These are phyloP conservation scores for Drosophila neotestacea DNA, from an alignment of 2,888 invertebrate genomes.

Conservation along the genomic window DNA sequence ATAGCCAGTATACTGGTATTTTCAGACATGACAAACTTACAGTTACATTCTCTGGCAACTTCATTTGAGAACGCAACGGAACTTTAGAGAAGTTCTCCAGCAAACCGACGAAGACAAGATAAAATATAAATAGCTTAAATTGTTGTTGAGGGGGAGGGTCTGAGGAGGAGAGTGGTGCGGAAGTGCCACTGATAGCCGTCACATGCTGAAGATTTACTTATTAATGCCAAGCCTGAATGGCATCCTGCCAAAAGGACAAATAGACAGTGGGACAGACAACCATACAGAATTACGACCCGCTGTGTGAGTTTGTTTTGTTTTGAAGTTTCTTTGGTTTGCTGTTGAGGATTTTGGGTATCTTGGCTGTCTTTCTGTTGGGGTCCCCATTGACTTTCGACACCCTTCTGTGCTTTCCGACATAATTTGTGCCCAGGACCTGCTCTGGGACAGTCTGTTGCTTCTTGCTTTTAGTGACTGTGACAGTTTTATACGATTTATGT, in stretches of 20 bases:
- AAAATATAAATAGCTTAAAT: slow-evolving; percentile 77
- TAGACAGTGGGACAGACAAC: slow-evolving; percentile 6
- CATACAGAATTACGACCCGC: slow-evolving; percentile 40
- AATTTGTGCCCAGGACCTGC: slow-evolving; percentile 60
- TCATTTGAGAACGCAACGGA: slow-evolving; percentile 59
- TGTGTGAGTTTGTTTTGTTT: slow-evolving; percentile 66
- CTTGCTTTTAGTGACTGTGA: slow-evolving; percentile 79
- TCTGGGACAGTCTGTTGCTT: slow-evolving; percentile 67
- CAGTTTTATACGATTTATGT: slow-evolving; percentile 81
- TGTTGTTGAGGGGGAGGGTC: slow-evolving; percentile 30
- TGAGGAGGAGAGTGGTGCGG: slow-evolving; percentile 36
- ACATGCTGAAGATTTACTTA: slow-evolving; percentile 79
- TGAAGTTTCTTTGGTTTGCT: slow-evolving; percentile 48
- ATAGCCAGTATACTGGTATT: slow-evolving; percentile 24
- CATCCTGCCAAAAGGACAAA: slow-evolving; percentile 60
- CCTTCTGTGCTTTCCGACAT: slow-evolving; percentile 70
- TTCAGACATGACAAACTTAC: slow-evolving; percentile 45
- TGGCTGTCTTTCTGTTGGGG: slow-evolving; percentile 25
- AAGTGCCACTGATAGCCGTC: slow-evolving; percentile 78
- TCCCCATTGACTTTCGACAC: slow-evolving; percentile 75
- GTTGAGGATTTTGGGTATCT: slow-evolving; percentile 21
- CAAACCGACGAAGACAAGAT: slow-evolving; percentile 64
- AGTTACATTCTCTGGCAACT: slow-evolving; percentile 56
- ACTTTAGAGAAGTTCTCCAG: slow-evolving; percentile 68
- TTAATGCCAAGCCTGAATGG: slow-evolving; percentile 71